Base-by-base conservation (phyloP, 1,140 invertebrate genomes). In the Drosophila elegans region DNA sequence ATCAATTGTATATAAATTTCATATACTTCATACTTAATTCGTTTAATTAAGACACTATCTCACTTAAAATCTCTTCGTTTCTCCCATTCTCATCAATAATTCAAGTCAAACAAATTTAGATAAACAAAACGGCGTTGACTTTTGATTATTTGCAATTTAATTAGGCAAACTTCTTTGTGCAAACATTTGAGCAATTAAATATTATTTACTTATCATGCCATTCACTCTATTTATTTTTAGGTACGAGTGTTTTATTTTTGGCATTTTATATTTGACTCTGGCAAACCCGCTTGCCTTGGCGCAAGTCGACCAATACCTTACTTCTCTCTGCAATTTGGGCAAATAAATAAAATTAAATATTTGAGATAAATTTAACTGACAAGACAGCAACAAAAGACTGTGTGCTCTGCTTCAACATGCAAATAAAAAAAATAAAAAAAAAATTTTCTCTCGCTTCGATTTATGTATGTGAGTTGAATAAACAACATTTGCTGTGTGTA, bases 181-280 rank as follows among this genome's bases (percentile, higher is more conserved):
- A 76, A 88, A 88, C 71, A 83, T 88, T 88, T 79, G 42, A 88
- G 41, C 71, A 82, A 88, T 82, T 88, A 88, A 69, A 68, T 67
- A 60, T 66, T 86, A 79, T 88, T 86, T 82, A 82, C 60, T 34
- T 44, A 71, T 25, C 49, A 48, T 46, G n/a, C 36, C 42, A 48
- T 36, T 54, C 51, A 38, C 29, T 60, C 41, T 66, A 25, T 85
- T 6, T 82, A 83, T 68, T 86, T 83, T 48, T 79, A 86, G 83
- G 83, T 86, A 79, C 59, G 75, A 62, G 57, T 68, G 32, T 42
- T 63, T 48, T 66, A 48, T 71, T 83, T 57, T 71, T 44, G 11
- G 29, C 29, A 38, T 39, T n/a, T 21, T 39, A 29, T 39, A n/a
- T 66, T 41, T 52, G 10, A 44, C n/a, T 67, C 25, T 32, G 5